phyloP scores from a whole-genome alignment of 2,797 vertebrate genomes.

The Labroides dimidiatus region DNA sequence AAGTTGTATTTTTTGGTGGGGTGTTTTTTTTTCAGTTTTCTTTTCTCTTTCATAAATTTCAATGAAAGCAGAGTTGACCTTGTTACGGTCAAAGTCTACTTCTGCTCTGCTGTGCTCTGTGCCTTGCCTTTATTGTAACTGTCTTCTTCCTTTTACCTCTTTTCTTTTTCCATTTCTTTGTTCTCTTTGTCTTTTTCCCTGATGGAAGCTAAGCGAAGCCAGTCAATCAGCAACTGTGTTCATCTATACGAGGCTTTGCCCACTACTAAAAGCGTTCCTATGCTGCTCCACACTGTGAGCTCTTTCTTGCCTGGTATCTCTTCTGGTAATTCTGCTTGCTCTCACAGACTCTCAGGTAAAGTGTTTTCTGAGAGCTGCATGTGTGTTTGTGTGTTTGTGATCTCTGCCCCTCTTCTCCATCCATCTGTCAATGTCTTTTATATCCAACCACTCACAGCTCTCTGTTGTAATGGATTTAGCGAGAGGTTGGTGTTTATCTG shows the following conservation, averaged over 20 bases:
- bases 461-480: slow-evolving; percentile 15
- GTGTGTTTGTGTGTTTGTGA: slow-evolving; percentile 57
- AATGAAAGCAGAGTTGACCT: not conserved
- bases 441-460: not conserved
- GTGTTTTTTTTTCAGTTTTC: not conserved
- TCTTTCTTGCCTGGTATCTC: slow-evolving; percentile 99
- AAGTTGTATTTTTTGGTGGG: no score
- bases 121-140: slow-evolving; percentile 54
- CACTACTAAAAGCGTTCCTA: slow-evolving; percentile 97
- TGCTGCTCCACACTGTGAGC: slow-evolving; percentile 99
- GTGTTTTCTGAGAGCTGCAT: slow-evolving; percentile 80
- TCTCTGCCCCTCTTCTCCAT: slow-evolving; percentile 36
- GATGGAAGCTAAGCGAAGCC: slow-evolving; percentile 98
- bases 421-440: slow-evolving; percentile 27
- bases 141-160: slow-evolving; percentile 59
- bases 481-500: slow-evolving; percentile 19
- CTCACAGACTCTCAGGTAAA: slow-evolving; percentile 99
- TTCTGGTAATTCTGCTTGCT: slow-evolving; percentile 94
- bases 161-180: slow-evolving; percentile 66
- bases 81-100: not conserved
- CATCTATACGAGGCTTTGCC: slow-evolving; percentile 98
- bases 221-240: slow-evolving; percentile 99
- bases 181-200: slow-evolving; percentile 76
- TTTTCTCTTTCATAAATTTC: not conserved
- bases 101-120: slow-evolving; percentile 16